A percentile compares a stretch with the other conserved stretches of the same genome.
Evolutionary conservation across 1,140 invertebrate species (phyloP).

Genomic region (Acarapis woodi): DNA sequence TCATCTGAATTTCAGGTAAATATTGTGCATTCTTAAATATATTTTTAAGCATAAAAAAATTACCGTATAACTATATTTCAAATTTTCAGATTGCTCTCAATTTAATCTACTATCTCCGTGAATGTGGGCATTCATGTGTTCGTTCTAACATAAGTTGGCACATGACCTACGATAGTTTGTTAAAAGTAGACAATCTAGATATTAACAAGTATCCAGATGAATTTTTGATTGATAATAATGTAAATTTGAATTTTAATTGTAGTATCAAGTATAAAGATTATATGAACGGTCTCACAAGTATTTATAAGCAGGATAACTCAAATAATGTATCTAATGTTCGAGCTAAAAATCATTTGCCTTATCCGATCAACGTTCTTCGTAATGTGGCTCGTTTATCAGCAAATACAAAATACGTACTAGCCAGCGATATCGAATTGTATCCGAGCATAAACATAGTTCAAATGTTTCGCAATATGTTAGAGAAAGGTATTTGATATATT

Average conservation of each 20-base stretch:
- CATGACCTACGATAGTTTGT: slow-evolving; percentile 12
- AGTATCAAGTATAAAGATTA: neutral
- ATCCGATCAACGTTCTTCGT: slow-evolving; percentile 16
- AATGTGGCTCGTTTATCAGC: slow-evolving; percentile 14
- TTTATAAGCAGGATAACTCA: too few relatives aligned
- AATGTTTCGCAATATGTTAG: slow-evolving; percentile 7
- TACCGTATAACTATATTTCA: too few relatives aligned
- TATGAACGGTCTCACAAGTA: neutral
- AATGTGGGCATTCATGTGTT: slow-evolving; percentile 12
- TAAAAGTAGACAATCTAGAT: slow-evolving; percentile 5
- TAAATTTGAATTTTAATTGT: slow-evolving; percentile 2
- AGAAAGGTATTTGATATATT: too few relatives aligned
- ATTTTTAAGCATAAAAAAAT: too few relatives aligned
- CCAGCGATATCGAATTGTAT: slow-evolving; percentile 16
- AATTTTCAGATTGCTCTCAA: slow-evolving; percentile 27
- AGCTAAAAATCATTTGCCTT: slow-evolving; percentile 12
- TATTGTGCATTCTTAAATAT: too few relatives aligned
- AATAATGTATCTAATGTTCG: slow-evolving; percentile 5
- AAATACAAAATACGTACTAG: slow-evolving; percentile 14
- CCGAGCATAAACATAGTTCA: slow-evolving; percentile 13
- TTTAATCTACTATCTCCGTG: slow-evolving; percentile 28
- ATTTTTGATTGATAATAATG: neutral
- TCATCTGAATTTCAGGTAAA: slow-evolving; percentile 35
- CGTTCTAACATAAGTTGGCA: slow-evolving; percentile 12
- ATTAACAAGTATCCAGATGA: slow-evolving; percentile 4